phyloP scores from a whole-genome alignment of 2,797 vertebrate species.

The Leptoclinus maculatus region DNA sequence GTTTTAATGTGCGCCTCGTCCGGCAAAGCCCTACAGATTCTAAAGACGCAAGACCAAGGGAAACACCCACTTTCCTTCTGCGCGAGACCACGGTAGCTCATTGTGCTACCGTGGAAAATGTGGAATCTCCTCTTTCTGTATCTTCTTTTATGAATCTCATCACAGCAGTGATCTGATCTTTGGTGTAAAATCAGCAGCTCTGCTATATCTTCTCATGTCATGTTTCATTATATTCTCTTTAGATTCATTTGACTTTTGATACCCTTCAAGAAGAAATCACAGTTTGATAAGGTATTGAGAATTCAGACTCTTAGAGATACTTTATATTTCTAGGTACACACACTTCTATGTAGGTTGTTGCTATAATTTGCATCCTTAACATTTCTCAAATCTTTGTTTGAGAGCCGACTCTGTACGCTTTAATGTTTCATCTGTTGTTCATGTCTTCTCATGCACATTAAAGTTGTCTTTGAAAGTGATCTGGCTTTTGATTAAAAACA shows the following conservation, averaged over 20 bases:
- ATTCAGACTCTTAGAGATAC: conserved; percentile 9
- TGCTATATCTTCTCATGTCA: conserved; percentile 25
- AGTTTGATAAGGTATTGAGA: conserved; percentile 36
- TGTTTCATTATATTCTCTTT: conserved; percentile 44
- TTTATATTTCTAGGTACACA: conserved; percentile 24
- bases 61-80: conserved; percentile 27
- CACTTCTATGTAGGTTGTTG: conserved; percentile 23
- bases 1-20: conserved; percentile 14
- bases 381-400: conserved; percentile 44
- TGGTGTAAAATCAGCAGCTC: conserved; percentile 35
- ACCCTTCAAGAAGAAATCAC: conserved; percentile 55
- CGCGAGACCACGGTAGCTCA: conserved; percentile 37
- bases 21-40: conserved; percentile 12
- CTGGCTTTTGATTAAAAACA: conserved; percentile 29
- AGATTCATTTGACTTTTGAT: conserved; percentile 47
- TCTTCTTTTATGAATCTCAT: conserved; percentile 14
- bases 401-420: conserved; percentile 43
- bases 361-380: conserved; percentile 26
- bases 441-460: conserved; percentile 71
- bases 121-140: not conserved
- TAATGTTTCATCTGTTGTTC: conserved; percentile 53
- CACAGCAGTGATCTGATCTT: conserved; percentile 9
- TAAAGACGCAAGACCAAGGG: conserved; percentile 32
- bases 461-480: conserved; percentile 66
- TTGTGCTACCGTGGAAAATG: conserved; percentile 12